Evolutionary conservation across 2,888 invertebrate genomes (phyloP).

Genomic region (Lamellibrachia satsuma): DNA sequence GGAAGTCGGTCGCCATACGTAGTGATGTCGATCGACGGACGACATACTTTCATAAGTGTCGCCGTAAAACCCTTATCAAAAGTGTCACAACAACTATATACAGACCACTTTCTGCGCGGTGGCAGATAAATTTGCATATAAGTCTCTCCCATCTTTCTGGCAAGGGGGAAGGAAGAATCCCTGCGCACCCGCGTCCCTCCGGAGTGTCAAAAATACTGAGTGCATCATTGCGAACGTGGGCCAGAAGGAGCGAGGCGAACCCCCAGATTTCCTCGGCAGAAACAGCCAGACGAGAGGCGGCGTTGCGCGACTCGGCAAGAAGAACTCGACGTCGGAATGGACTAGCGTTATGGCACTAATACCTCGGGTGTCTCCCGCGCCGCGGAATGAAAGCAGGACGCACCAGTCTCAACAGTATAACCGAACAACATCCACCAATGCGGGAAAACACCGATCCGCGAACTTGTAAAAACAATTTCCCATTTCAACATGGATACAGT

Average conservation of each 20-base stretch:
- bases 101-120: not conserved
- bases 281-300: not conserved
- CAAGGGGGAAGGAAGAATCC: not conserved
- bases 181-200: not conserved
- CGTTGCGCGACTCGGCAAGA: not conserved
- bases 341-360: not conserved
- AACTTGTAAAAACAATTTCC: not conserved
- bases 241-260: not conserved
- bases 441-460: not conserved
- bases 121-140: slow-evolving; percentile 17
- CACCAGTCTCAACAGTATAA: not conserved
- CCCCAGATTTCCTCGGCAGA: not conserved
- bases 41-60: not conserved
- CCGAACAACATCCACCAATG: not conserved
- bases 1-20: not conserved
- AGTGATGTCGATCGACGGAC: slow-evolving; percentile 3
- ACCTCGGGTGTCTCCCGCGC: not conserved
- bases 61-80: slow-evolving; percentile 17
- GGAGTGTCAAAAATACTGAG: not conserved
- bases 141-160: slow-evolving; percentile 17
- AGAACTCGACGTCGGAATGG: not conserved
- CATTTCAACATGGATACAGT: not conserved
- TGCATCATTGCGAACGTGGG: slow-evolving; percentile 14
- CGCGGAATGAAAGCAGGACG: not conserved
- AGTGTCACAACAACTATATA: slow-evolving; percentile 17